phyloP scores from a whole-genome alignment of 2,113 vertebrate species.

The Halcyon malimbica region DNA sequence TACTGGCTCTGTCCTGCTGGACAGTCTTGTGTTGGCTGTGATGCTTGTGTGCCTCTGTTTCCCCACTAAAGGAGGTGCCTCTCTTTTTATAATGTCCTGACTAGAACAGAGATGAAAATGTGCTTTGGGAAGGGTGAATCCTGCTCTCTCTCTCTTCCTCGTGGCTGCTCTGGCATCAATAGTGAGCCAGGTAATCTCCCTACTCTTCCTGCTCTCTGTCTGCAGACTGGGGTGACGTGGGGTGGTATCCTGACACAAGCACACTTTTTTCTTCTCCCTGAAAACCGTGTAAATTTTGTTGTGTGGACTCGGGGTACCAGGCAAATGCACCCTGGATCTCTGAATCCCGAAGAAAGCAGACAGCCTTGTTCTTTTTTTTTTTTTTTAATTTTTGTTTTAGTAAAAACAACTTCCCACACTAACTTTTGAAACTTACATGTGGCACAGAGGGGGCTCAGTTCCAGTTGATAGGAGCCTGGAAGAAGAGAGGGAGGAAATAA shows the following conservation, averaged over 20 bases:
- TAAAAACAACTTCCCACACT: conserved; percentile 19
- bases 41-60: not conserved
- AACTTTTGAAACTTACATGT: conserved; percentile 59
- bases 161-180: not conserved
- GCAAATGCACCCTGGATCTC: conserved; percentile 6
- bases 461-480: conserved; percentile 70
- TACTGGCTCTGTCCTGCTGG: not conserved
- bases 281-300: not conserved
- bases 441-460: conserved; percentile 67
- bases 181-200: not conserved
- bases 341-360: conserved; percentile 25
- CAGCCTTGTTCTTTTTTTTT: not conserved
- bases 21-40: not conserved
- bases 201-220: not conserved
- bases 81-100: not conserved
- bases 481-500: conserved; percentile 59
- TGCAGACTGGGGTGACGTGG: not conserved
- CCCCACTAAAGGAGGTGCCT: not conserved
- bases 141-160: not conserved
- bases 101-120: not conserved
- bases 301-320: not conserved
- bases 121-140: not conserved
- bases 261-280: not conserved
- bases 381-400: conserved; percentile 4
- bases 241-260: not conserved